Percentiles rank a stretch among this genome's conserved stretches.
phyloP scores from a whole-genome alignment of 2,888 invertebrate genomes.

The Neuroscelio doddi region DNA sequence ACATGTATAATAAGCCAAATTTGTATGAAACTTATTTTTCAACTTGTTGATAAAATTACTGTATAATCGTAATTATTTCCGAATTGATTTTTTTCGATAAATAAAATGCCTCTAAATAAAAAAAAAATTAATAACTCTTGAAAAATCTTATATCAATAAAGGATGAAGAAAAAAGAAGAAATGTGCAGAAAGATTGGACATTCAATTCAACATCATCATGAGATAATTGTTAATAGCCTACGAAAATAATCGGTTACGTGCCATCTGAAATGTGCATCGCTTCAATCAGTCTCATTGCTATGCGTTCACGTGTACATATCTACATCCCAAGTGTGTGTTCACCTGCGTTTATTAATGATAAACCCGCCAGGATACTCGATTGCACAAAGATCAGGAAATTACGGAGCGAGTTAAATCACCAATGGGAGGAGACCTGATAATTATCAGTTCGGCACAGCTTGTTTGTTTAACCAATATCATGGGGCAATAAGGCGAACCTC shows the following conservation, averaged over 20 bases:
- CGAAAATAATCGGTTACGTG: constrained; percentile 34
- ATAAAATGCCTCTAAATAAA: no score
- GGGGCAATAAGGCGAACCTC: constrained; percentile 17
- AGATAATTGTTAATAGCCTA: constrained; percentile 37
- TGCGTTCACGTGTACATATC: no score
- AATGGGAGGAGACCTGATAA: constrained; percentile 28
- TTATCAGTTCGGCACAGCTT: constrained; percentile 34
- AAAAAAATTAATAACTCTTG: no score
- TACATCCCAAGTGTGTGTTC: neutral
- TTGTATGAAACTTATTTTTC: no score
- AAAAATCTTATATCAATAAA: no score
- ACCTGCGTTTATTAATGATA: constrained; percentile 18
- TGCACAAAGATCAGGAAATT: constrained; percentile 30
- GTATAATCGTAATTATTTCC: no score
- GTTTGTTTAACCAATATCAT: constrained; percentile 38
- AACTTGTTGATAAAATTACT: no score
- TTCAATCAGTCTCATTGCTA: constrained; percentile 6
- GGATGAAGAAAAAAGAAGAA: no score
- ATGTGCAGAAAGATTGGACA: no score
- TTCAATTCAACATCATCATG: no score
- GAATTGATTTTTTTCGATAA: no score
- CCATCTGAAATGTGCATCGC: constrained; percentile 12
- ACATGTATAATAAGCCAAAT: no score
- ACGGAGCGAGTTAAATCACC: constrained; percentile 10
- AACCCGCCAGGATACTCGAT: constrained; percentile 19